Base-by-base conservation (phyloP, 2,113 vertebrate species). In the Candoia aspera region DNA sequence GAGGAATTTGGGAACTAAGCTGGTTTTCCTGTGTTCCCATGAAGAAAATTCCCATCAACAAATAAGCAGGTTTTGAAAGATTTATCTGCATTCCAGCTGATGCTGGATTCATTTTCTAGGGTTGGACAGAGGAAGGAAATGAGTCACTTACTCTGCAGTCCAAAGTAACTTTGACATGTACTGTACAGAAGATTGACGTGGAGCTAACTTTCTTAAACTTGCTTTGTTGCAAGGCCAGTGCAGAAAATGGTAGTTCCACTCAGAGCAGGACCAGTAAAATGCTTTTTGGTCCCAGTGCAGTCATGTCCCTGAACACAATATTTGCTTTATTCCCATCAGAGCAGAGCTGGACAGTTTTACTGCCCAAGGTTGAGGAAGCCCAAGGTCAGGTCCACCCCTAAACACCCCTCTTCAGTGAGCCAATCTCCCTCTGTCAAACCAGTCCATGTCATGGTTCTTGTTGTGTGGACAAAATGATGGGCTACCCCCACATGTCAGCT, bases 141-240 rank as follows among this genome's bases (percentile, higher is more conserved):
- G 96, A 97, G 95, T 97, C 96, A 95, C 93, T 96, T 95, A 95
- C 92, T 96, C 90, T 94, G 23, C 95, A 92, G 96, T 95, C 96
- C 96, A 97, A 96, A 91, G 94, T 84, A 94, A 94, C 96, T 96
- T 95, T 95, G 94, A 96, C 91, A 95, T 21, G 4, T 64, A 15
- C 89, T 23, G 8, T 86, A 15, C 85, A 93, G 92, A 93, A 92
- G 87, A 93, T 84, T 93, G 94, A 93, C 95, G 88, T 94, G 19
- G 84, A 95, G 94, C 94, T 94, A 92, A 94, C 94, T 85, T 64
- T 90, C 88, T 93, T 60, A 90, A 57, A 54, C 87, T 88, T 90
- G 1, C 55, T 95, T 94, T 94, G 58, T 58, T 55, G 64, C 5
- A 62, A 24, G 24, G 37, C 3, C 19, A 64, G 2, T 49, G 9